Evolutionary conservation across 2,888 invertebrate species (phyloP), one percentile per base, ranked within the genome.

Genomic region (Phaonia tiefii): DNA sequence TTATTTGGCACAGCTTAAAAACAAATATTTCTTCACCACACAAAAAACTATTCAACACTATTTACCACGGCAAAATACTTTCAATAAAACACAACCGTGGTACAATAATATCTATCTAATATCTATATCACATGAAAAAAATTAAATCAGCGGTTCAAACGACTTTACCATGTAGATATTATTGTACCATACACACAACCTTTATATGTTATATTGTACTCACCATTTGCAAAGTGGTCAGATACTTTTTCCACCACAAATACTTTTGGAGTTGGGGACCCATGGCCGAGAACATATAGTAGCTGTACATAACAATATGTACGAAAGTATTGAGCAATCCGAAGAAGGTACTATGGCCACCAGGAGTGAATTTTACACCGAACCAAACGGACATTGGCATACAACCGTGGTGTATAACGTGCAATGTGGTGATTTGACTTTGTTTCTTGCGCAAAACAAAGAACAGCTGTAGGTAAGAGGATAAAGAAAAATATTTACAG

Each of bases 321-420:
- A 99, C 98, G 91, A 98, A 98, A 0, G 98, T 97, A 91, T 98
- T 99, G 87, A 98, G 92, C 86, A 98, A 93, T 1, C 98, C 97
- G 91, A 98, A 98, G 93, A 98, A 98, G 4, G 98, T 98, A 86
- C 97, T 97, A 91, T 98, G 98, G 39, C 98, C 98, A 89, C 98
- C 96, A 89, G 98, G 97, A 26, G 97, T 97, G 92, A 97, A 98
- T 92, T 97, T 97, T 72, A 98, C 97, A 69, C 98, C 98, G 90
- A 98, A 97, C 98, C 98, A 98, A 82, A 98, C 98, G 4, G 97
- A 97, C 95, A 98, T 95, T 46, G 98, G 98, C 98, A 98, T 98
- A 88, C 97, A 95, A 84, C 98, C 98, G 91, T 98, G 98, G 91
- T 98, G 98, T 89, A 98, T 97, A 74, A 98, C 98, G 92, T 98